Base-by-base conservation (phyloP, 2,888 invertebrate species). In the Caenorhabditis macrosperma region DNA sequence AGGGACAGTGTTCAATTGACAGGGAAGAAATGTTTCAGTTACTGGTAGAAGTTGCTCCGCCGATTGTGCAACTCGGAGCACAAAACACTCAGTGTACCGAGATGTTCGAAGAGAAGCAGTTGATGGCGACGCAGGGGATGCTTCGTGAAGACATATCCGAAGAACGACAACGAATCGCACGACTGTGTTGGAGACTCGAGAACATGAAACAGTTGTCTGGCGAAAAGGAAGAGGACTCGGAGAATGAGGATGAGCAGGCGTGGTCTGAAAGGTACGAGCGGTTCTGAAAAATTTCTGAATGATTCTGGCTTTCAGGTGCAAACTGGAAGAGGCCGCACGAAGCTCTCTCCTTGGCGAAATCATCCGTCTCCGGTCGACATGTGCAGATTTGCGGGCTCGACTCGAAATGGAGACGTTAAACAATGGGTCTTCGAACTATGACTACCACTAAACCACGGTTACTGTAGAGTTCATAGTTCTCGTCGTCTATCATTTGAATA, bases 51-150 rank as follows among this genome's bases (percentile, higher is more conserved):
- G 24, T 71, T 26, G 26, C 52, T 17, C 46, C 78, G 10, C 76
- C 55, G 20, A 35, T 59, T 10, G 48, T 44, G 5, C 41, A 78
- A 1, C 61, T 60, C 10, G 60, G 52, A 24, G 20, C 38, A 5
- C 54, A 74, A 9, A 78, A 76, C 28, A 66, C 64, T 44, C 59
- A 80, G 33, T 83, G 82, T 41, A 68, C 69, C 30, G 82, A 85
- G 66, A 85, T 86, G 82, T 88, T 82, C 61, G 82, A 88, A 35
- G 90, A 90, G 67, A 90, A 90, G 55, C 90, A 90, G 75, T 75
- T 90, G 74, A 79, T 90, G 75, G 90, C 89, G 26, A 81, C 86
- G 1, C 88, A 89, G 52, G 84, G 78, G 22, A 76, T 72, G 63
- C 59, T 84, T 9, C 78, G 77, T 24, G 78, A 81, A n/a, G 82